These are phyloP conservation scores for Strongylocentrotus purpuratus DNA, from an alignment of 35 echinoderm and acorn worm species.

Conservation along the genomic window DNA sequence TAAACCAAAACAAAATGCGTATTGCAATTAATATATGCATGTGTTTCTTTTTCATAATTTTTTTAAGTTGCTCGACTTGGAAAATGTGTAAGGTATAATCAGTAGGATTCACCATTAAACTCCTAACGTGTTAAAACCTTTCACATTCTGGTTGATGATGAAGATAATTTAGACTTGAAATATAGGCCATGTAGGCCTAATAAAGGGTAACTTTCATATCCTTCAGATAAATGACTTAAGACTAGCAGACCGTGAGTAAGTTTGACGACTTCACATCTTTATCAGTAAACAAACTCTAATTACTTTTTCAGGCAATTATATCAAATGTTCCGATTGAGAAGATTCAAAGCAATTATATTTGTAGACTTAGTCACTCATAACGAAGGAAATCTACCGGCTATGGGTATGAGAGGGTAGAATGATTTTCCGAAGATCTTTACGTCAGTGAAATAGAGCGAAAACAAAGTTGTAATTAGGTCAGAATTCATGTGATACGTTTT, in stretches of 20 bases:
- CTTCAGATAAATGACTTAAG: not conserved
- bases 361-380: not conserved
- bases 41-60: no score
- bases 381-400: not conserved
- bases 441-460: not conserved
- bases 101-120: no score
- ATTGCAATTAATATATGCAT: no score
- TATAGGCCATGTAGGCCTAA: no score
- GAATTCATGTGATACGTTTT: not conserved
- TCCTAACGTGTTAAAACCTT: no score
- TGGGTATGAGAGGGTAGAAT: not conserved
- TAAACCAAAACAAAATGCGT: no score
- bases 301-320: not conserved
- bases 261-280: not conserved
- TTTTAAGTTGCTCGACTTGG: no score
- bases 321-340: not conserved
- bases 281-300: not conserved
- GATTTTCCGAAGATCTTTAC: not conserved
- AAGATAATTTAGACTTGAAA: no score
- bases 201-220: not conserved
- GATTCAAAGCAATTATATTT: not conserved
- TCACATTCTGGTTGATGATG: no score
- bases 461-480: not conserved
- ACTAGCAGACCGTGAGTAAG: not conserved
- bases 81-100: no score